A percentile compares a stretch with the other conserved stretches of the same genome.
These are phyloP conservation scores for Seladonia tumulorum DNA, from an alignment of 2,888 invertebrate species.

Conservation along the genomic window DNA sequence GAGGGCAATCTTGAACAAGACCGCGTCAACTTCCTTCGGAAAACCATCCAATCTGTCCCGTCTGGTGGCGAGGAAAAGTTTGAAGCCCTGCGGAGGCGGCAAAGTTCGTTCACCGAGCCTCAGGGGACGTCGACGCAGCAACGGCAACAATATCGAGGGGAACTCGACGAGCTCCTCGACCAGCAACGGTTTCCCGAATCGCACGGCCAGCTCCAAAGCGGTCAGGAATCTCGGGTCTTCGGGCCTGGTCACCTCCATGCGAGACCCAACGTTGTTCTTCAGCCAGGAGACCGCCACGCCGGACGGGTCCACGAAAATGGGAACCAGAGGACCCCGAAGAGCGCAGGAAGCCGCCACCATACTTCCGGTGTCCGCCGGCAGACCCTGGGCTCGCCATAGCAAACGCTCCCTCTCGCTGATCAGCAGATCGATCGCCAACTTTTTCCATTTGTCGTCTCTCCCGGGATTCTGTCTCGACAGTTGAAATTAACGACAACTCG, in stretches of 20 bases:
- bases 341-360: constrained; percentile 80
- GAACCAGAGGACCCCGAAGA: constrained; percentile 87
- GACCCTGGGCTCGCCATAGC: constrained; percentile 94
- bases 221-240: constrained; percentile 90
- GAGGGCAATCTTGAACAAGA: constrained; percentile 77
- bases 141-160: constrained; percentile 78
- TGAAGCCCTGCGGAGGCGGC: constrained; percentile 77
- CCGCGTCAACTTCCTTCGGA: constrained; percentile 83
- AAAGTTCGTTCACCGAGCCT: constrained; percentile 79
- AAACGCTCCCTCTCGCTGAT: constrained; percentile 90
- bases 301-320: constrained; percentile 96
- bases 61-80: constrained; percentile 86
- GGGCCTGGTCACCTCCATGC: constrained; percentile 92
- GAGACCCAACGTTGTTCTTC: constrained; percentile 88
- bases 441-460: constrained; percentile 76
- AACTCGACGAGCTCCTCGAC: constrained; percentile 80
- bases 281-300: constrained; percentile 94
- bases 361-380: constrained; percentile 87
- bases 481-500: not conserved
- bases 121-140: constrained; percentile 76
- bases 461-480: constrained; percentile 63
- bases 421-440: constrained; percentile 76
- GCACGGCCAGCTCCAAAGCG: constrained; percentile 90
- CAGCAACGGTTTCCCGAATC: constrained; percentile 85
- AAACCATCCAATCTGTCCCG: constrained; percentile 95